Evolutionary conservation across 2,113 vertebrate genomes (phyloP).

Genomic region (Phaetusa simplex): DNA sequence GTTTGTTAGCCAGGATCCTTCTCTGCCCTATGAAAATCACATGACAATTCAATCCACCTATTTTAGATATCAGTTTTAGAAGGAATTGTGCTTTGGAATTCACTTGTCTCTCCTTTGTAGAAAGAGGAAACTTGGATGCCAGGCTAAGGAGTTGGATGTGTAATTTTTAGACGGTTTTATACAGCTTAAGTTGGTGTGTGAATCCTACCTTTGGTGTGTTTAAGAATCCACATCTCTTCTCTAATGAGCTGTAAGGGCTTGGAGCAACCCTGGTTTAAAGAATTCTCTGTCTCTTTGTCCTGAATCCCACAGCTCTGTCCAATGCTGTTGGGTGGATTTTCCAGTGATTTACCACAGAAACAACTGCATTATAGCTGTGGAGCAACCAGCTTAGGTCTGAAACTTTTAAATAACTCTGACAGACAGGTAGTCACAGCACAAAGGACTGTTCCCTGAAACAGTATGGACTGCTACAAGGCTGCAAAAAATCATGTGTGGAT

Average conservation of each 20-base stretch:
- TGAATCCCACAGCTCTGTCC: neutral
- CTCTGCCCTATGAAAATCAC: neutral
- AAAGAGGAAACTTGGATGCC: neutral
- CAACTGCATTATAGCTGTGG: neutral
- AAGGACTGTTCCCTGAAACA: neutral
- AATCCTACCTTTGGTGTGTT: neutral
- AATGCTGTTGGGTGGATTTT: neutral
- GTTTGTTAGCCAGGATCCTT: neutral
- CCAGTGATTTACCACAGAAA: neutral
- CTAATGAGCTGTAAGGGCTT: neutral
- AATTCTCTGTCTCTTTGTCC: neutral
- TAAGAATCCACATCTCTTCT: neutral
- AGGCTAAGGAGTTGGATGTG: neutral
- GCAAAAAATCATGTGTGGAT: neutral
- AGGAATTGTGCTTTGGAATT: neutral
- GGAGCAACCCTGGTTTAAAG: neutral
- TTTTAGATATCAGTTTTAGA: neutral
- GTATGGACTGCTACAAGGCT: neutral
- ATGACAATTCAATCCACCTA: neutral
- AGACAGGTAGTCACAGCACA: neutral
- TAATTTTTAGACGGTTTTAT: neutral
- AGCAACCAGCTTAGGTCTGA: neutral
- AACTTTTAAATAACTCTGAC: neutral
- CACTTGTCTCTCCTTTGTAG: neutral
- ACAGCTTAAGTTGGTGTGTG: neutral